Evolutionary conservation across 2,888 invertebrate genomes (phyloP).

Genomic region (Parthenolecanium corni): DNA sequence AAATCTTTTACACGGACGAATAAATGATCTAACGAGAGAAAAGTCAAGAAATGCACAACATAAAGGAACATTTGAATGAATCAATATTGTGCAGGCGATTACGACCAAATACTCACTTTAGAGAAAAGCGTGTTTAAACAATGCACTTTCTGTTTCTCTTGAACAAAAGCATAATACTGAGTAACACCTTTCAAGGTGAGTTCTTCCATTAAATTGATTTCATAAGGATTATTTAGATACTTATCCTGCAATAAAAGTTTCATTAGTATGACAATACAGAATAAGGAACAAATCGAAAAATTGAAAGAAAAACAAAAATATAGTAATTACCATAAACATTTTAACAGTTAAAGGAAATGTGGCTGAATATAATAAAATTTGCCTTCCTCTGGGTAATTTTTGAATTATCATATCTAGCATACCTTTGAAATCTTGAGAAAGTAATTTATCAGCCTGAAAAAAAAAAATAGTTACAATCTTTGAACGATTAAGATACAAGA

Average conservation of each 20-base stretch:
- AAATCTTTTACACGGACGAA: constrained; percentile 8
- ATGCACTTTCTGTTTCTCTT: constrained; percentile 99
- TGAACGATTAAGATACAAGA: background rate
- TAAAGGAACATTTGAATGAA: background rate
- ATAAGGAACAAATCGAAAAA: background rate
- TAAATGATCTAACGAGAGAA: background rate
- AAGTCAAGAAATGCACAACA: background rate
- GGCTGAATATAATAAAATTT: constrained; percentile 96
- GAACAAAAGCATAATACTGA: constrained; percentile 99
- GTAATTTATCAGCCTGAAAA: constrained; percentile 78
- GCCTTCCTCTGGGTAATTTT: constrained; percentile 83
- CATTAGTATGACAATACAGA: background rate
- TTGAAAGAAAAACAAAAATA: background rate
- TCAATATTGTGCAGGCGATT: too few species aligned
- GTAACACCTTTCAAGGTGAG: constrained; percentile 97
- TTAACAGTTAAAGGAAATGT: constrained; percentile 98
- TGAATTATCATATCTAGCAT: constrained; percentile 96
- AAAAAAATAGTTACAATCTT: constrained; percentile 14
- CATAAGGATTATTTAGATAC: constrained; percentile 93
- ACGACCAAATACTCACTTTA: constrained; percentile 73
- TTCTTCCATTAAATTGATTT: constrained; percentile 99
- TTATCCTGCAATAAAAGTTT: constrained; percentile 50
- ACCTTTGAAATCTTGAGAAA: constrained; percentile 98
- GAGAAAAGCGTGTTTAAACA: constrained; percentile 99
- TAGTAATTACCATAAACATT: constrained; percentile 69